Conservation (phyloP, 2,113 vertebrate genomes). For the Nyctibius bracteatus region DNA sequence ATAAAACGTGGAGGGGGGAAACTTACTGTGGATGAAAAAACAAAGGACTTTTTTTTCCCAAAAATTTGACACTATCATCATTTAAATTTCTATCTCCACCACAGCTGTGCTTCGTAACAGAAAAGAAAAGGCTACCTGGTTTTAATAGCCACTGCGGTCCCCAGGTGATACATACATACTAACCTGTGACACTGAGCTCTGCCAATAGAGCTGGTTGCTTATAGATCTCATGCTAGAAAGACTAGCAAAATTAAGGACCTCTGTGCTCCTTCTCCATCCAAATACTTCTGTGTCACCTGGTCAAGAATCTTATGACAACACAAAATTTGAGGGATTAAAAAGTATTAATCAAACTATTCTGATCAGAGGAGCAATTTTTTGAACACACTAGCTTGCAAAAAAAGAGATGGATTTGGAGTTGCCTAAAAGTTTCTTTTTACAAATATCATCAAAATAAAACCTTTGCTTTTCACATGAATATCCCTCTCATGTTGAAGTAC, state of each 20-base stretch:
- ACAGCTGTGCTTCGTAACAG: background rate
- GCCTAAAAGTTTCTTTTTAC: background rate
- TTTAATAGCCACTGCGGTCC: background rate
- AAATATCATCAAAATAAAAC: background rate
- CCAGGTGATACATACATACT: accelerated
- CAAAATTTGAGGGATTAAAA: background rate
- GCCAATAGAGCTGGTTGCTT: background rate
- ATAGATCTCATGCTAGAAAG: background rate
- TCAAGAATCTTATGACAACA: background rate
- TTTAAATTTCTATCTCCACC: background rate
- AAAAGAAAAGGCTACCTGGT: background rate
- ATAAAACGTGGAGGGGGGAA: accelerated
- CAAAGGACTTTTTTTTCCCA: accelerated
- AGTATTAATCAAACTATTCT: background rate
- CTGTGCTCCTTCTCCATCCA: background rate
- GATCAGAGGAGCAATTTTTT: background rate
- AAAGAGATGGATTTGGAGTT: accelerated
- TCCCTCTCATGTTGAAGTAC: background rate
- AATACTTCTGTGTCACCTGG: background rate
- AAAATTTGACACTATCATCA: background rate
- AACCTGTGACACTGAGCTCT: background rate
- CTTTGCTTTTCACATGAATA: background rate
- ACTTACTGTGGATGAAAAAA: background rate
- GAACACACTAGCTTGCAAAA: background rate
- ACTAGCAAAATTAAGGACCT: background rate